A percentile compares a stretch with the other conserved stretches of the same genome.
Conservation (phyloP, 2,797 vertebrate species). For the Gymnodraco acuticeps region DNA sequence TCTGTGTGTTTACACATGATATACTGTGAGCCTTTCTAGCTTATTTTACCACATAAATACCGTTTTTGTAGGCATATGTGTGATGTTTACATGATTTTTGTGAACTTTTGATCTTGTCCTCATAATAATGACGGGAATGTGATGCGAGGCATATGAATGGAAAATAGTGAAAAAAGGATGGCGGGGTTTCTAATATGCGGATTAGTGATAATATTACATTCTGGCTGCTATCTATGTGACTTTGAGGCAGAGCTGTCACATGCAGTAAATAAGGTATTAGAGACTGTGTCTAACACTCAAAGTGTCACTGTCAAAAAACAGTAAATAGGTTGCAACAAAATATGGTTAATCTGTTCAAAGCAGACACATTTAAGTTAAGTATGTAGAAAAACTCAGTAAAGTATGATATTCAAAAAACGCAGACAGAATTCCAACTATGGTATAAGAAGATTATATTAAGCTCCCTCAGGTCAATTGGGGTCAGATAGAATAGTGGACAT, state of each 20-base stretch:
- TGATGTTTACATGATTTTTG: conserved; percentile 6
- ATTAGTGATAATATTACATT: conserved; percentile 69
- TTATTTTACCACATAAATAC: conserved; percentile 30
- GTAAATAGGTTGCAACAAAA: conserved; percentile 52
- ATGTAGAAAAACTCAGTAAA: conserved; percentile 50
- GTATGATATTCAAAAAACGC: conserved; percentile 53
- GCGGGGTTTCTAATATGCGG: conserved; percentile 58
- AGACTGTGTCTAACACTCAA: conserved; percentile 46
- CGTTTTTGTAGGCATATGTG: conserved; percentile 30
- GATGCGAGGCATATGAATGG: conserved; percentile 15
- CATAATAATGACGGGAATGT: conserved; percentile 35
- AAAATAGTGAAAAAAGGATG: conserved; percentile 48
- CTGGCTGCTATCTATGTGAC: conserved; percentile 44
- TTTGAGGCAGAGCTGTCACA: conserved; percentile 60
- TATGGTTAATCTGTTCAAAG: conserved; percentile 53
- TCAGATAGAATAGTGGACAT: conserved; percentile 66
- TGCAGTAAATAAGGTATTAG: conserved; percentile 64
- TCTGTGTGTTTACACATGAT: conserved; percentile 33
- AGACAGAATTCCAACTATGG: conserved; percentile 62
- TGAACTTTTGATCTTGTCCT: conserved; percentile 38
- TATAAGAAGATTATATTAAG: conserved; percentile 75
- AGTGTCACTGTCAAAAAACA: conserved; percentile 43
- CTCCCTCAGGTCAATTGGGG: conserved; percentile 72
- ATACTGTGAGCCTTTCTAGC: not conserved
- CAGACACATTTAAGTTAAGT: conserved; percentile 29